Evolutionary conservation across 1,140 invertebrate species (phyloP).

Genomic region (Holotrichia oblita): DNA sequence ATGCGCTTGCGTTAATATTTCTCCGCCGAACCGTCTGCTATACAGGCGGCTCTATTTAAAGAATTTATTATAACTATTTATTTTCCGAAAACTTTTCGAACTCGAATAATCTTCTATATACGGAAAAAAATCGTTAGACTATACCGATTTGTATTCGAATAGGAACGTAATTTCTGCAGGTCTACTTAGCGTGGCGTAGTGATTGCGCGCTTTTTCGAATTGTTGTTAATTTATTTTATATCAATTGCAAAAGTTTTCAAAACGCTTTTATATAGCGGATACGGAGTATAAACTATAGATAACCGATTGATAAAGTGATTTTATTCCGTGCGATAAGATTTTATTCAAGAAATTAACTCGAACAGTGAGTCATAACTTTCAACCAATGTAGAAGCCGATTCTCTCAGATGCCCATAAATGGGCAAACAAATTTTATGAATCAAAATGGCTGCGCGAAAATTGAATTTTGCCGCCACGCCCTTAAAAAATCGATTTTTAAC

Average conservation of each 20-base stretch:
- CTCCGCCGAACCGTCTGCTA: conserved; percentile 47
- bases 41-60: conserved; percentile 31
- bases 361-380: conserved; percentile 51
- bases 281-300: neutral
- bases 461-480: conserved; percentile 56
- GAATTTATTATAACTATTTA: conserved; percentile 38
- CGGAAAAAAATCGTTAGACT: neutral
- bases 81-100: neutral
- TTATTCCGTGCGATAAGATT: neutral
- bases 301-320: neutral
- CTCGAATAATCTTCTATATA: conserved; percentile 3
- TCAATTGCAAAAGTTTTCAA: neutral
- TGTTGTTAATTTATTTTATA: conserved; percentile 27
- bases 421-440: conserved; percentile 54
- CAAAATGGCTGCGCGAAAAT: conserved; percentile 57
- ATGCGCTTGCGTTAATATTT: conserved; percentile 51
- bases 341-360: conserved; percentile 24
- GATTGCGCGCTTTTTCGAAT: conserved; percentile 53
- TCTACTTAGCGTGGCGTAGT: conserved; percentile 51
- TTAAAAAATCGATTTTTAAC: conserved; percentile 41
- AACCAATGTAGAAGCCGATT: conserved; percentile 59
- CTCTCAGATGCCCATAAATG: conserved; percentile 61
- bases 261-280: neutral
- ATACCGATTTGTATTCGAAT: neutral
- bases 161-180: neutral